These are phyloP conservation scores for Asteroscopus sphinx DNA, from an alignment of 2,888 invertebrate species.

Conservation along the genomic window DNA sequence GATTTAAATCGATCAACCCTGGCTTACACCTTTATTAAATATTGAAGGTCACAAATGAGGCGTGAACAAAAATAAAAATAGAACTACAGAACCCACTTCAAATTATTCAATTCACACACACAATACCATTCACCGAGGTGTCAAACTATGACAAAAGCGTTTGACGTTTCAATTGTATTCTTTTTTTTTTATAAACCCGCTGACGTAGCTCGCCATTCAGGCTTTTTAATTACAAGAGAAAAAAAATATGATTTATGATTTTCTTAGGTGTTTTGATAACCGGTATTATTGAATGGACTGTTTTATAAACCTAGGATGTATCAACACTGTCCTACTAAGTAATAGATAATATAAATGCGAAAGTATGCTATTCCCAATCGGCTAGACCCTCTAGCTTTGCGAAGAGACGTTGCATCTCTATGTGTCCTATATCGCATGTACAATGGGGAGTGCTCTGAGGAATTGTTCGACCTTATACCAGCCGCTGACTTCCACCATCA, in stretches of 20 bases:
- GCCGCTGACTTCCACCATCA: no score
- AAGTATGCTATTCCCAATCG: no score
- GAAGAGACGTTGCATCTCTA: no score
- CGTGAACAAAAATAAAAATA: constrained; percentile 26
- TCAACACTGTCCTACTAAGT: no score
- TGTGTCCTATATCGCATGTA: no score
- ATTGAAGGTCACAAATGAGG: constrained; percentile 14
- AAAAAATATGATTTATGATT: constrained; percentile 50
- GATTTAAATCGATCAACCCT: no score
- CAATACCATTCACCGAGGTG: constrained; percentile 25
- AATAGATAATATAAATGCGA: no score
- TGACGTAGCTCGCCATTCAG: constrained; percentile 61
- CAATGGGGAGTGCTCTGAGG: no score
- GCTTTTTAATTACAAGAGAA: constrained; percentile 50
- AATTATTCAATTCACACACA: constrained; percentile 8
- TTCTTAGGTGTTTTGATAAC: background rate
- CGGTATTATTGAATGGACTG: background rate
- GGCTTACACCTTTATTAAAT: no score
- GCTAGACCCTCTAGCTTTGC: no score
- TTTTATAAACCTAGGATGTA: no score
- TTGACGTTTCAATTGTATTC: constrained; percentile 75
- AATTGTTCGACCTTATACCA: no score
- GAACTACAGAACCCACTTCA: constrained; percentile 34
- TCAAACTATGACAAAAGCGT: constrained; percentile 67
- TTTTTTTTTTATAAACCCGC: constrained; percentile 63